phyloP scores from a whole-genome alignment of 2,797 vertebrate species.

The Sternotherus odoratus region DNA sequence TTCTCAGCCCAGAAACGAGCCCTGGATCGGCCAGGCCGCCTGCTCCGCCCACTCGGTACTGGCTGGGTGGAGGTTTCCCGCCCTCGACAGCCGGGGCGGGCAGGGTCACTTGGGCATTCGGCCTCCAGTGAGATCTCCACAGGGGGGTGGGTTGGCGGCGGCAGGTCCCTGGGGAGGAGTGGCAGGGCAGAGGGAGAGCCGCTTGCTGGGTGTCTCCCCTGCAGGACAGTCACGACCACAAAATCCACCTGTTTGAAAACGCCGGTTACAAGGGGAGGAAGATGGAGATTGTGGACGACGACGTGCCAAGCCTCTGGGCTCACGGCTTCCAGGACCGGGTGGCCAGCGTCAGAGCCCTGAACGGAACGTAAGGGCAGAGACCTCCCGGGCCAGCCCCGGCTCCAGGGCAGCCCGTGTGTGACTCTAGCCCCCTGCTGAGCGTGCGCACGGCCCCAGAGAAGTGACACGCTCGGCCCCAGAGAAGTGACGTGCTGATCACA shows the following conservation, averaged over 20 bases:
- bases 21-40: background rate
- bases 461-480: background rate
- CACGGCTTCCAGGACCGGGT: conserved; percentile 93
- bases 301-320: conserved; percentile 93
- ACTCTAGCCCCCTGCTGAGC: background rate
- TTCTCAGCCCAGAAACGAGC: background rate
- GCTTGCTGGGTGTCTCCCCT: background rate
- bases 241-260: conserved; percentile 91
- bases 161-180: background rate
- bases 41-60: too few relatives aligned
- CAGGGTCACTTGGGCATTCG: background rate
- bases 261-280: conserved; percentile 86
- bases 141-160: background rate
- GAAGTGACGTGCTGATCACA: background rate
- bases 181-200: background rate
- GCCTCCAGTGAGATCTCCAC: background rate
- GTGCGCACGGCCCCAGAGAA: background rate
- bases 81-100: accelerated
- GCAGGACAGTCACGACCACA: conserved; percentile 91
- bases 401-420: background rate
- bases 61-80: background rate
- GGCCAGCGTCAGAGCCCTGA: conserved; percentile 88
- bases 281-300: conserved; percentile 94
- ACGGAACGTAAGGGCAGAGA: conserved; percentile 88
- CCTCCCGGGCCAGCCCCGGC: background rate